Conservation (phyloP, 2,888 invertebrate species). For the Bursaphelenchus okinawaensis region DNA sequence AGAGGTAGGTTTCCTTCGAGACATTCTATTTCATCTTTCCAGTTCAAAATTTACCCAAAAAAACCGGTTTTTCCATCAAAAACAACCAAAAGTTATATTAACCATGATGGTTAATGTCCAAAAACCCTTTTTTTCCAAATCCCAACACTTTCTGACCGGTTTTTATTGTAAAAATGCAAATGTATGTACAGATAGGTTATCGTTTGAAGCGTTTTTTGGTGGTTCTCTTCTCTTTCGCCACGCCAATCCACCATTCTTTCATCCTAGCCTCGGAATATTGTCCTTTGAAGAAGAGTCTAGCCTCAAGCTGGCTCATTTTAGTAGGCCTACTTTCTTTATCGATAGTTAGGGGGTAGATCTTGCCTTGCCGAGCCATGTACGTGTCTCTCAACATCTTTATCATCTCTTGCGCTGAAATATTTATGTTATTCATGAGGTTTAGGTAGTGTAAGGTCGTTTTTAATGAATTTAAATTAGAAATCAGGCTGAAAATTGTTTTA, state of each 20-base stretch:
- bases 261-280: background rate
- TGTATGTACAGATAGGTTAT: background rate
- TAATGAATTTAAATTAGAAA: too few relatives aligned
- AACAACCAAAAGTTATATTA: too few relatives aligned
- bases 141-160: too few relatives aligned
- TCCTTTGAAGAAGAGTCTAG: background rate
- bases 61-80: background rate
- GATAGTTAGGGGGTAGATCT: background rate
- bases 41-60: too few relatives aligned
- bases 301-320: background rate
- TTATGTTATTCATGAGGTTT: too few relatives aligned
- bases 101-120: too few relatives aligned
- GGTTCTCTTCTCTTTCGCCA: background rate
- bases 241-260: background rate
- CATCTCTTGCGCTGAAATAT: background rate
- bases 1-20: constrained; percentile 40
- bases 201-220: background rate
- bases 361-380: background rate
- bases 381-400: background rate
- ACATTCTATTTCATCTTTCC: too few relatives aligned
- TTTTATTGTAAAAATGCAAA: background rate
- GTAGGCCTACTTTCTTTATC: background rate
- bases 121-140: too few relatives aligned
- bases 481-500: too few relatives aligned
- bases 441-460: too few relatives aligned